Evolutionary conservation across 1,140 invertebrate species (phyloP).

Genomic region (Belonocnema kinseyi): DNA sequence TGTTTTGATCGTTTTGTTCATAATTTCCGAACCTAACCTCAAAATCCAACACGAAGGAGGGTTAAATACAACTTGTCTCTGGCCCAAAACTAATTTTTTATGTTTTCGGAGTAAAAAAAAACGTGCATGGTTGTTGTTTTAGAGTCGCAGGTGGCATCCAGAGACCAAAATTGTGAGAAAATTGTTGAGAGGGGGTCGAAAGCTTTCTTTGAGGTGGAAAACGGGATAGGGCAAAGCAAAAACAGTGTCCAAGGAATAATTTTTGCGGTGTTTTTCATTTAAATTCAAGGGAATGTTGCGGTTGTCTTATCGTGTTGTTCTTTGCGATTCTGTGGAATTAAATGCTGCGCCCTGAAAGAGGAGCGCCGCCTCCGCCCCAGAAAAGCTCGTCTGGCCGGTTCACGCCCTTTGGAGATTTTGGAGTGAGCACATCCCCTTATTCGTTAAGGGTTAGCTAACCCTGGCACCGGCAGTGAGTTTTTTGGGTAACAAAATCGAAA

Average conservation of each 20-base stretch:
- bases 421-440: background rate
- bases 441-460: constrained; percentile 8
- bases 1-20: background rate
- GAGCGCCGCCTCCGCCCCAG: constrained; percentile 25
- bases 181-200: background rate
- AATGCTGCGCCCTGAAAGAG: constrained; percentile 25
- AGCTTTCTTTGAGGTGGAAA: background rate
- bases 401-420: constrained; percentile 27
- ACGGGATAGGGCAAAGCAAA: background rate
- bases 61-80: background rate
- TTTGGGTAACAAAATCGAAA: background rate
- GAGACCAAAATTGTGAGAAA: background rate
- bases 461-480: background rate
- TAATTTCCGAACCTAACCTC: background rate
- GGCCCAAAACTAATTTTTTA: background rate
- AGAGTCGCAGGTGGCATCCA: background rate
- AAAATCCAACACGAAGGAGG: background rate
- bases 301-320: background rate
- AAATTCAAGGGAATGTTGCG: constrained; percentile 5
- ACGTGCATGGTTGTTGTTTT: background rate
- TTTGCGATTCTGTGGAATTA: background rate
- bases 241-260: background rate
- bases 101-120: background rate
- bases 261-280: background rate
- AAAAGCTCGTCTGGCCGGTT: constrained; percentile 8